Evolutionary conservation across 1,140 invertebrate genomes (phyloP).

Genomic region (Aphaenogaster ashmeadi): DNA sequence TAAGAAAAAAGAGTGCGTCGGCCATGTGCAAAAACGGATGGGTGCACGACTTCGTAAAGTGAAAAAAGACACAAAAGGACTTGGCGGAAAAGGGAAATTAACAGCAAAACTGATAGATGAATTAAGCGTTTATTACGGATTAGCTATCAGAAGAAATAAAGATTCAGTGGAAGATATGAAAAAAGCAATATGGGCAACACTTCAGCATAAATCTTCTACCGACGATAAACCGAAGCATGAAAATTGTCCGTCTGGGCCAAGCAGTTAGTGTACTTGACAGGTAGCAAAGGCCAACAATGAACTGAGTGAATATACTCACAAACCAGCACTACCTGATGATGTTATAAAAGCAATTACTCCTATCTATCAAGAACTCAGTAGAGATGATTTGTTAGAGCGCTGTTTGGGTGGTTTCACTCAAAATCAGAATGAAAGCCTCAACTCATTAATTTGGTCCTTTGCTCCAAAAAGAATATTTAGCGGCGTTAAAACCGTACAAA

Average conservation of each 20-base stretch:
- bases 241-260: too few species aligned
- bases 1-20: background rate
- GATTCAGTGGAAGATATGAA: too few species aligned
- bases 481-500: background rate
- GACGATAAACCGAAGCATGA: too few species aligned
- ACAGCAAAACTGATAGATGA: conserved; percentile 1
- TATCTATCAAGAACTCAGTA: background rate
- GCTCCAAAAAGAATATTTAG: background rate
- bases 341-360: conserved; percentile 19
- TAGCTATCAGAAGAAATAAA: conserved; percentile 8
- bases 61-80: background rate
- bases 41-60: background rate
- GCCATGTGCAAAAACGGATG: background rate
- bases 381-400: background rate
- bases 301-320: background rate
- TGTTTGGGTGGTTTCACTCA: background rate
- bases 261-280: background rate
- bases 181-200: too few species aligned
- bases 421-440: background rate
- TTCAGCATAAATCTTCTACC: too few species aligned
- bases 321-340: background rate
- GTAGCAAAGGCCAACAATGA: background rate
- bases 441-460: background rate
- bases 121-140: conserved; percentile 11
- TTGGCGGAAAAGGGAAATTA: background rate